Evolutionary conservation across 2,113 vertebrate genomes (phyloP), one percentile per base, ranked within the genome.

Genomic region (Asarcornis scutulata): DNA sequence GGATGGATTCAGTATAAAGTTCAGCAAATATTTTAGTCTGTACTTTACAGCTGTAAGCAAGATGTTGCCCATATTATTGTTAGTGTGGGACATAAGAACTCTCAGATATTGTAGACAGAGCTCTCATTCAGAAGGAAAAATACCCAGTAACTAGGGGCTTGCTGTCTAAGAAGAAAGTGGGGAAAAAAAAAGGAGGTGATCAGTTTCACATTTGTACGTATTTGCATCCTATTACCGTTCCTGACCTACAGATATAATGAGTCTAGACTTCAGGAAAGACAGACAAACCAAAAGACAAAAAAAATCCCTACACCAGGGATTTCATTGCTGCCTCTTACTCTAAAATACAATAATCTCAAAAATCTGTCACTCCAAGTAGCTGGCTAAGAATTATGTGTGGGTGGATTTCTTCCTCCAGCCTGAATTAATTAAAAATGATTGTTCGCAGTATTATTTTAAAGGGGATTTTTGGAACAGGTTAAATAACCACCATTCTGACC

Each of bases 341-440:
- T 83, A 94, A 94, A 96, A 80, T 22, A 81, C 38, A 66, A 59
- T 75, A 67, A 89, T 84, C 77, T 95, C 91, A 66, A 92, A 79
- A 83, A 92, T 62, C 74, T 76, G 93, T 76, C 95, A 94, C 80
- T 86, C 92, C 86, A 94, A 95, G 90, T 83, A 95, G 90, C 53
- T 93, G 96, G 92, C 79, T 93, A 94, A 96, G 93, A 94, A 95
- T 94, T 95, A 97, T 93, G 90, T 92, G 96, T 96, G 96, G 95
- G 95, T 55, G 93, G 83, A 95, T 86, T 96, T 64, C 88, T 97
- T 96, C 95, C 95, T 96, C 77, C 93, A 97, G 92, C 53, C 86
- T 94, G 93, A 96, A 96, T 94, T 93, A 96, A 97, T 96, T 94
- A 94, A 90, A 86, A 95, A 60, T 81, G 11, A 88, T 90, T 93